Percentiles rank a stretch among this genome's conserved stretches.
Evolutionary conservation across 2,888 invertebrate genomes (phyloP).

Genomic region (Drosophila colorata): DNA sequence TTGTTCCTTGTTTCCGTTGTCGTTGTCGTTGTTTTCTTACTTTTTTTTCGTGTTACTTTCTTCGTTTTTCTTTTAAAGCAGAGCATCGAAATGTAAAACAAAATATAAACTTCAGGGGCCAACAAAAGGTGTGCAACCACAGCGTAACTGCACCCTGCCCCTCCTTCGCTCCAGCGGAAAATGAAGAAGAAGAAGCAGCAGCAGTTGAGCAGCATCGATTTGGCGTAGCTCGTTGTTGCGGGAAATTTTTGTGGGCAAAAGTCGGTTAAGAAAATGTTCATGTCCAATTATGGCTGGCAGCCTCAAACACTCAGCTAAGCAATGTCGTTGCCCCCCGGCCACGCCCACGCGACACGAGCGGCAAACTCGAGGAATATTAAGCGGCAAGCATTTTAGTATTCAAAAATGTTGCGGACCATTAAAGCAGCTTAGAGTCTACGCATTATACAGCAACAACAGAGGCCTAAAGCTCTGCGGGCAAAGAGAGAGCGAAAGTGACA

Average conservation of each 20-base stretch:
- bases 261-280: conserved; percentile 55
- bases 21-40: neutral
- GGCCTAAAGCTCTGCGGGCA: neutral
- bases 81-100: conserved; percentile 55
- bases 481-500: neutral
- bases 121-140: conserved; percentile 62
- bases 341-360: conserved; percentile 7
- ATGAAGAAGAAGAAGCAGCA: conserved; percentile 3
- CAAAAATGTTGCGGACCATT: conserved; percentile 77
- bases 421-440: conserved; percentile 63
- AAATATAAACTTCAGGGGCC: conserved; percentile 57
- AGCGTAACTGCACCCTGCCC: neutral
- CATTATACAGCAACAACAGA: conserved; percentile 13
- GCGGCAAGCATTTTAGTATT: conserved; percentile 74
- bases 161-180: neutral
- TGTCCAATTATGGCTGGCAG: conserved; percentile 54
- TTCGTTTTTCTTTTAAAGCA: neutral
- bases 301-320: conserved; percentile 40
- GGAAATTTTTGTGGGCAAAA: conserved; percentile 35
- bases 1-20: conserved; percentile 6
- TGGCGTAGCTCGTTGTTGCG: conserved; percentile 19
- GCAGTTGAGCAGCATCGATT: conserved; percentile 22
- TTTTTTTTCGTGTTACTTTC: too few relatives aligned
- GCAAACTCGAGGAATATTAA: conserved; percentile 18
- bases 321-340: conserved; percentile 13